Conservation (phyloP, 2,888 invertebrate genomes). For the Oscheius sp. region DNA sequence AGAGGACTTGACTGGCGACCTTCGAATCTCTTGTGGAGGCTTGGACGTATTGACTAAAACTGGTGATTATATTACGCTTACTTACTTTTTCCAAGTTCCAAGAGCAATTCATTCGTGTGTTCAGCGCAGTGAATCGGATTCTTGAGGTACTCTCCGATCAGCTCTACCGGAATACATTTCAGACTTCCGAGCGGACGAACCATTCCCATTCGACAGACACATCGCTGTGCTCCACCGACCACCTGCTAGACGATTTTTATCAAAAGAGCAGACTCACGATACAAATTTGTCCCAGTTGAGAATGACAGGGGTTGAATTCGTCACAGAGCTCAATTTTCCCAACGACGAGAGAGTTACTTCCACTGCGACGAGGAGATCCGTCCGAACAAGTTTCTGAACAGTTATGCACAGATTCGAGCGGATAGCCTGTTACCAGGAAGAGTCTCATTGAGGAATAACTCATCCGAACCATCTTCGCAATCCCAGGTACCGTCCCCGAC, state of each 20-base stretch:
- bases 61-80: neutral
- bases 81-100: conserved; percentile 17
- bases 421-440: neutral
- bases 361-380: conserved; percentile 40
- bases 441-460: conserved; percentile 37
- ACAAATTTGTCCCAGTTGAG: conserved; percentile 68
- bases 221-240: conserved; percentile 67
- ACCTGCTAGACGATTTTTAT: conserved; percentile 46
- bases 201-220: conserved; percentile 70
- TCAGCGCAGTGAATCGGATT: conserved; percentile 57
- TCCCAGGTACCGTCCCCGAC: conserved; percentile 74
- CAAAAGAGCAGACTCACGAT: conserved; percentile 49
- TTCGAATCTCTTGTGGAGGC: conserved; percentile 13
- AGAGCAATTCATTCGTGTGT: neutral
- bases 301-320: conserved; percentile 49
- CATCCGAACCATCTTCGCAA: conserved; percentile 62
- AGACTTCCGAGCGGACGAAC: conserved; percentile 68
- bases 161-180: conserved; percentile 64
- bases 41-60: conserved; percentile 9
- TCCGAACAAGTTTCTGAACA: conserved; percentile 38
- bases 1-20: conserved; percentile 8
- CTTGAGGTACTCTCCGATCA: conserved; percentile 59
- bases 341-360: conserved; percentile 43
- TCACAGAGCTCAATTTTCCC: conserved; percentile 52
- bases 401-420: neutral